These are phyloP conservation scores for Piezodorus guildinii DNA, from an alignment of 1,140 invertebrate genomes.

Conservation along the genomic window DNA sequence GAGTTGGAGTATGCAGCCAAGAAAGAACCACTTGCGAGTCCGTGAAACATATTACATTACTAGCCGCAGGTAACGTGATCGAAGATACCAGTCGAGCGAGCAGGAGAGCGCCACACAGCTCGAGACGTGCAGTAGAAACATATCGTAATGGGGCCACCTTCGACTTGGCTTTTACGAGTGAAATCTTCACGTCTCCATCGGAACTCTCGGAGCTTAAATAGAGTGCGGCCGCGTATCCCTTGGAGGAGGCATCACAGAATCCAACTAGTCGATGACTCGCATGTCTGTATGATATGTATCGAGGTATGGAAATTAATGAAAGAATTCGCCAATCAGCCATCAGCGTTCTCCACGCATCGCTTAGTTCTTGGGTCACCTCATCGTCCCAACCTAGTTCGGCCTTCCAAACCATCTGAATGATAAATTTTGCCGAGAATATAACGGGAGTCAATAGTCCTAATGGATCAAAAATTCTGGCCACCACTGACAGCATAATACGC, in stretches of 20 bases:
- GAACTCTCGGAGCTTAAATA: conserved; percentile 22
- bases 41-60: neutral
- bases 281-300: neutral
- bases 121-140: conserved; percentile 34
- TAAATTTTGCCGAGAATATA: conserved; percentile 31
- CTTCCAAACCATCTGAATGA: conserved; percentile 20
- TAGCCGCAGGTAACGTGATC: neutral
- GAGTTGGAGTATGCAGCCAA: conserved; percentile 27
- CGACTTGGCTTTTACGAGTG: conserved; percentile 32
- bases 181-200: neutral
- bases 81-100: conserved; percentile 25
- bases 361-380: conserved; percentile 22
- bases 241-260: conserved; percentile 31
- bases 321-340: neutral
- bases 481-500: conserved; percentile 30
- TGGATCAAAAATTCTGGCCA: conserved; percentile 35
- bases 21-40: conserved; percentile 21
- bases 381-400: conserved; percentile 29
- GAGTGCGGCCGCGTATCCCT: conserved; percentile 29
- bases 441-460: conserved; percentile 33
- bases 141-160: conserved; percentile 34
- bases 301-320: neutral
- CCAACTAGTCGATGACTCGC: conserved; percentile 28
- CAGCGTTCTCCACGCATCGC: conserved; percentile 25
- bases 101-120: conserved; percentile 34